Conservation (phyloP, 1,140 invertebrate species). For the Phocides pigmalion region DNA sequence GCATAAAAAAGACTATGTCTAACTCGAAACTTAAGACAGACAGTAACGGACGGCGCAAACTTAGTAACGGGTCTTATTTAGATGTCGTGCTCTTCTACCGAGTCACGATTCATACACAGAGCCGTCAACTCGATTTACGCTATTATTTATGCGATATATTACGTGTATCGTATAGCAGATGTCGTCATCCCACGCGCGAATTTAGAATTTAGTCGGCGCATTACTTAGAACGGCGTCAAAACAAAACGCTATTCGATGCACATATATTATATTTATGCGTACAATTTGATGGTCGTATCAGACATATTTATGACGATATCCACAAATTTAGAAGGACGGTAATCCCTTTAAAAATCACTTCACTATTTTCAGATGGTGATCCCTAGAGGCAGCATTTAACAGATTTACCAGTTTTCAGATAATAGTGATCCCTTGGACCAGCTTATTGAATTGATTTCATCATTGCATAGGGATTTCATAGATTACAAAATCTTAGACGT, state of each 20-base stretch:
- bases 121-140: background rate
- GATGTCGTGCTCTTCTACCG: background rate
- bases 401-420: background rate
- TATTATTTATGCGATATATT: constrained; percentile 9
- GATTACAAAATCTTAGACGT: background rate
- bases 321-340: background rate
- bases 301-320: constrained; percentile 1
- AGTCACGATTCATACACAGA: background rate
- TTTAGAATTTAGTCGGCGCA: constrained; percentile 30
- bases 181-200: constrained; percentile 20
- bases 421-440: no score
- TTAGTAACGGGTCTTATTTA: background rate
- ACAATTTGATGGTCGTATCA: background rate
- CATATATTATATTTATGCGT: background rate
- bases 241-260: background rate
- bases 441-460: background rate
- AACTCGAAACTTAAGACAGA: no score
- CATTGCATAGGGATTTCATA: background rate
- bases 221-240: constrained; percentile 16
- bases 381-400: background rate
- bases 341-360: constrained; percentile 3
- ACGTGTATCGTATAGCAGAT: background rate
- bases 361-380: constrained; percentile 5
- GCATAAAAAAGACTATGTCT: no score
- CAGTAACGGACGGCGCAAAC: no score